Percentiles rank a stretch among this genome's conserved stretches.
These are phyloP conservation scores for Meriones psammophilus DNA, from an alignment of 2,797 vertebrate genomes.

Conservation along the genomic window DNA sequence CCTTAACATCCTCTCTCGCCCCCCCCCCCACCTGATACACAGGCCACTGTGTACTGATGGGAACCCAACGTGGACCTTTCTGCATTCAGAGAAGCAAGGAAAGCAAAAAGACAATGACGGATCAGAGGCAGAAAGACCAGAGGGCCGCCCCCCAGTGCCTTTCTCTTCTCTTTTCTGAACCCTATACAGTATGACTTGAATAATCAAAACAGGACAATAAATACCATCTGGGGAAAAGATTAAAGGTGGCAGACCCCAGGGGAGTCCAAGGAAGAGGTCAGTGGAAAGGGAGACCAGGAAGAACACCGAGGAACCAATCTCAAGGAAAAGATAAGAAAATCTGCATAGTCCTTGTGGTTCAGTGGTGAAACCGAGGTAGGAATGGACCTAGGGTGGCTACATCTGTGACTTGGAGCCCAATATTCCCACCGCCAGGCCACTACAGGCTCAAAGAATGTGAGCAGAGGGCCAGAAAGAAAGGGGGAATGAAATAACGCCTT, in stretches of 20 bases:
- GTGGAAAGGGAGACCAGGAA: background rate
- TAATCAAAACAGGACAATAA: background rate
- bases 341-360: background rate
- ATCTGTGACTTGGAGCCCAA: background rate
- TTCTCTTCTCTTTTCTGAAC: background rate
- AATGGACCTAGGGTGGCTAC: background rate
- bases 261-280: background rate
- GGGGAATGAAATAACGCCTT: background rate
- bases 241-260: background rate
- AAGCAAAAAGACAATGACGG: too few relatives aligned
- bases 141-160: background rate
- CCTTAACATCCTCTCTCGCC: too few relatives aligned
- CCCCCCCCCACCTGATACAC: too few relatives aligned
- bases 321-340: background rate
- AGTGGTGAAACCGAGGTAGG: slow-evolving; percentile 45
- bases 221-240: background rate
- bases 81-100: background rate
- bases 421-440: background rate
- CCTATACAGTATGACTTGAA: background rate
- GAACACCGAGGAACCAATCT: background rate
- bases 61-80: background rate
- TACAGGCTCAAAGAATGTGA: background rate
- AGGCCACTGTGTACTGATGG: background rate
- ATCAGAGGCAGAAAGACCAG: background rate
- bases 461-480: background rate